Evolutionary conservation across 2,888 invertebrate species (phyloP).

Genomic region (Sicus ferrugineus): DNA sequence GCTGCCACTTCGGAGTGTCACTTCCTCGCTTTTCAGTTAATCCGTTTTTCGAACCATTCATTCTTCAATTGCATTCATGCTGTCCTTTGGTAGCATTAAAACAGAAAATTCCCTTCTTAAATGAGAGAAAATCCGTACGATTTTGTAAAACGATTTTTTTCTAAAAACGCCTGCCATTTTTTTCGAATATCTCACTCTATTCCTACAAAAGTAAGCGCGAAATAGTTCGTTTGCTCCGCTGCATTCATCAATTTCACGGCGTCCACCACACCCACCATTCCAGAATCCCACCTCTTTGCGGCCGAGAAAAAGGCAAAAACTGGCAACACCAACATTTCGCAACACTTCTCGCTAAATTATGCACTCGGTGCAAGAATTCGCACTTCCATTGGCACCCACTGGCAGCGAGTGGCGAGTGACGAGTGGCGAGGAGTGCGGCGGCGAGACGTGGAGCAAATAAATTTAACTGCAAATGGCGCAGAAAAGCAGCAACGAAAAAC

Average conservation of each 20-base stretch:
- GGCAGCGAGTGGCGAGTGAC: not conserved
- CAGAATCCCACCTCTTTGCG: not conserved
- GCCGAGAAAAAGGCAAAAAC: not conserved
- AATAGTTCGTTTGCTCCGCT: not conserved
- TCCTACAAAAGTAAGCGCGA: not conserved
- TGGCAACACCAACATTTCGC: slow-evolving; percentile 9
- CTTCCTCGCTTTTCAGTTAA: not conserved
- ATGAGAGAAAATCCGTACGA: not conserved
- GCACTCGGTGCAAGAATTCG: slow-evolving; percentile 29
- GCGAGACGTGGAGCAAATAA: not conserved
- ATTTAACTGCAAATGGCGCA: not conserved
- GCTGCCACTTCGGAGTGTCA: no score
- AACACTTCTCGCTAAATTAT: slow-evolving; percentile 29
- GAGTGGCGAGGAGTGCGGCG: not conserved
- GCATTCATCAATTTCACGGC: not conserved
- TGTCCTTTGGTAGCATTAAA: no score
- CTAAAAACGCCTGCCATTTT: no score
- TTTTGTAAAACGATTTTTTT: not conserved
- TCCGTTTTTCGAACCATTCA: slow-evolving; percentile 4
- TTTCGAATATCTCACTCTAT: no score
- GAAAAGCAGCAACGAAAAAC: not conserved
- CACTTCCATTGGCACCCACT: slow-evolving; percentile 1
- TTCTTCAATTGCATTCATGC: not conserved
- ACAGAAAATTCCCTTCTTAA: not conserved
- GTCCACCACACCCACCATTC: not conserved